Conservation (phyloP, 2,113 vertebrate species). For the Triplophysa rosa region DNA sequence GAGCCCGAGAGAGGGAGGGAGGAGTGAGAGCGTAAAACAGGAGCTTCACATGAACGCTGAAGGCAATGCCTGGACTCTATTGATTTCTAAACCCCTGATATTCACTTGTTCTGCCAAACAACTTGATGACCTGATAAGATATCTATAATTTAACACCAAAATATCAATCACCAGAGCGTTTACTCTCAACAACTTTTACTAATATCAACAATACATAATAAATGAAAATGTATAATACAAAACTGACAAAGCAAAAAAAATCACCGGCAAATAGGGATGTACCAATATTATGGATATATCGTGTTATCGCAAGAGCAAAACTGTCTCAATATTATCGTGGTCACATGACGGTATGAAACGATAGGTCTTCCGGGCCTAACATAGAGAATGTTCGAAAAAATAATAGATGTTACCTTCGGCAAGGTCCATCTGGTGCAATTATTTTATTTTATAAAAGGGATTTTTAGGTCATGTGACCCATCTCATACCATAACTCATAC, state of each 20-base stretch:
- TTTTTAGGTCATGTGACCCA: too few relatives aligned
- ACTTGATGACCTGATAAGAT: constrained; percentile 26
- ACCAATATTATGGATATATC: too few relatives aligned
- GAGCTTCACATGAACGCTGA: background rate
- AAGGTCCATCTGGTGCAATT: too few relatives aligned
- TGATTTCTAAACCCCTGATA: constrained; percentile 15
- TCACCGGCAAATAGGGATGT: background rate
- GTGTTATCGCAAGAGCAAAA: too few relatives aligned
- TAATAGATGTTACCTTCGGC: too few relatives aligned
- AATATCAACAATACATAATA: constrained; percentile 13
- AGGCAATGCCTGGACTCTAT: background rate
- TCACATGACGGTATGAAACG: too few relatives aligned
- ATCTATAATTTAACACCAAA: constrained; percentile 21
- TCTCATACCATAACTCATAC: too few relatives aligned
- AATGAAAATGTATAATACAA: background rate
- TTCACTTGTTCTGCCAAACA: background rate
- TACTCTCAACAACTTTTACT: background rate
- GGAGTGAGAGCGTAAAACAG: background rate
- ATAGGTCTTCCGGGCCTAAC: too few relatives aligned
- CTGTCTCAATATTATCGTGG: too few relatives aligned
- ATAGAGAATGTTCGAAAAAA: too few relatives aligned
- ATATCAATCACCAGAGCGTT: constrained; percentile 3
- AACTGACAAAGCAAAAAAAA: background rate
- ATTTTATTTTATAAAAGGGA: too few relatives aligned
- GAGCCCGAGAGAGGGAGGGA: background rate